Conservation (phyloP, 2,113 vertebrate species). For the Prochilodus magdalenae region DNA sequence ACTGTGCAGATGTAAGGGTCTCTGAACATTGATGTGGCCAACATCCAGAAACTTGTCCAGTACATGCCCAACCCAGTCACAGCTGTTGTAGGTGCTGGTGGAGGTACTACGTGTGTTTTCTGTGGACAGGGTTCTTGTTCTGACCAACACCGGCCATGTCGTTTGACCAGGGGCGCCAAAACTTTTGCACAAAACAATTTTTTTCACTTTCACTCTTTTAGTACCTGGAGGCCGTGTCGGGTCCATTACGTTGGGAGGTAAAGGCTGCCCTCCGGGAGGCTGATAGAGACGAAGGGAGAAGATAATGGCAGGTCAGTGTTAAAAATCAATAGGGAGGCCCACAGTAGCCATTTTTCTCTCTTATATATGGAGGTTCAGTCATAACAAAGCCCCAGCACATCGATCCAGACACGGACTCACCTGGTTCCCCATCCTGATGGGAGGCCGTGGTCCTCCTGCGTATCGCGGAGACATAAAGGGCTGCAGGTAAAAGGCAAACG, state of each 20-base stretch:
- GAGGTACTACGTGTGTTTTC: too few relatives aligned
- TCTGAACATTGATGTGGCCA: too few relatives aligned
- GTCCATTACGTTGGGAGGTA: conserved; percentile 59
- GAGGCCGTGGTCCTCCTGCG: conserved; percentile 84
- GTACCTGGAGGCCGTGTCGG: conserved; percentile 55
- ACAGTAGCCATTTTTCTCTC: neutral
- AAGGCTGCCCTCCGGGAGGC: conserved; percentile 54
- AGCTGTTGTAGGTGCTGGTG: too few relatives aligned
- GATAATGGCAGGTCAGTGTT: neutral
- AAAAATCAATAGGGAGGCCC: neutral
- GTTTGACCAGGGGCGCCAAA: too few relatives aligned
- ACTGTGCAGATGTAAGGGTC: too few relatives aligned
- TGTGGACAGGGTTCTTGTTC: too few relatives aligned
- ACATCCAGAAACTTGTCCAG: too few relatives aligned
- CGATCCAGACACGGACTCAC: conserved; percentile 57
- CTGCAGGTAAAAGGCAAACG: conserved; percentile 64
- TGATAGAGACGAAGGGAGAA: conserved; percentile 7
- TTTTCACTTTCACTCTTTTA: neutral
- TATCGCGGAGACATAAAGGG: conserved; percentile 91
- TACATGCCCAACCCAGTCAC: too few relatives aligned
- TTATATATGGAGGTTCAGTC: neutral
- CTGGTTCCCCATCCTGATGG: conserved; percentile 87
- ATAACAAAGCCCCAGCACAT: neutral
- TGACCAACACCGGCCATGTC: too few relatives aligned
- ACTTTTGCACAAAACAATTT: too few relatives aligned